Conservation (phyloP, 2,797 vertebrate genomes). For the Pantherophis alleghaniensis region DNA sequence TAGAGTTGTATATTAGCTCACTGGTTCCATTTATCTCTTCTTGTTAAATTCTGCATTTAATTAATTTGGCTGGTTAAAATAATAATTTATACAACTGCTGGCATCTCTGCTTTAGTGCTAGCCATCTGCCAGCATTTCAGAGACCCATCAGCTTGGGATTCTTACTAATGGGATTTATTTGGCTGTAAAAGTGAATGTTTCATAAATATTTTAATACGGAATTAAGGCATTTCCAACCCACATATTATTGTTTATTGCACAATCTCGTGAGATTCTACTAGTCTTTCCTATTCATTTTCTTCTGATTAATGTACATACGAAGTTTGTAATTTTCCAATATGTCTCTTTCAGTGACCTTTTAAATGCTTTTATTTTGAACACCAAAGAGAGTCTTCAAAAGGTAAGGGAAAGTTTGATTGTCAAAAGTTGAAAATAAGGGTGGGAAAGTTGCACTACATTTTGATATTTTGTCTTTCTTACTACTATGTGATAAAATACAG, state of each 20-base stretch:
- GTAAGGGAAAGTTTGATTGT: constrained; percentile 74
- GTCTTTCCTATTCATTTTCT: constrained; percentile 4
- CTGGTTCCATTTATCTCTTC: not conserved
- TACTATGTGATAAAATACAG: constrained; percentile 26
- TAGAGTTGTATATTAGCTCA: not conserved
- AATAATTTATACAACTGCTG: not conserved
- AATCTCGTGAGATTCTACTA: constrained; percentile 18
- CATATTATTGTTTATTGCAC: not conserved
- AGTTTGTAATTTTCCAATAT: constrained; percentile 41
- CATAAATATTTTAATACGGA: not conserved
- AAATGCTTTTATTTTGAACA: constrained; percentile 73
- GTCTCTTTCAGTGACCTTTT: constrained; percentile 79
- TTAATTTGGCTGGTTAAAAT: constrained; percentile 5
- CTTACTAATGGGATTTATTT: constrained; percentile 20
- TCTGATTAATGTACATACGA: constrained; percentile 32
- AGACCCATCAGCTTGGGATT: constrained; percentile 2
- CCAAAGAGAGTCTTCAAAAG: constrained; percentile 78
- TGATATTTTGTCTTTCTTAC: not conserved
- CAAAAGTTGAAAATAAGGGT: constrained; percentile 1
- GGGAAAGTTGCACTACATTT: constrained; percentile 13
- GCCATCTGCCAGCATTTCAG: constrained; percentile 12
- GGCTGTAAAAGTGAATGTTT: constrained; percentile 13
- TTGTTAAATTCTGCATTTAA: not conserved
- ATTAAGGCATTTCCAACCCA: not conserved
- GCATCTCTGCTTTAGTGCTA: not conserved